Percentiles rank a stretch among this genome's conserved stretches.
These are phyloP conservation scores for Holothuria leucospilota DNA, from an alignment of 53 echinoderm and acorn worm genomes.

Conservation along the genomic window DNA sequence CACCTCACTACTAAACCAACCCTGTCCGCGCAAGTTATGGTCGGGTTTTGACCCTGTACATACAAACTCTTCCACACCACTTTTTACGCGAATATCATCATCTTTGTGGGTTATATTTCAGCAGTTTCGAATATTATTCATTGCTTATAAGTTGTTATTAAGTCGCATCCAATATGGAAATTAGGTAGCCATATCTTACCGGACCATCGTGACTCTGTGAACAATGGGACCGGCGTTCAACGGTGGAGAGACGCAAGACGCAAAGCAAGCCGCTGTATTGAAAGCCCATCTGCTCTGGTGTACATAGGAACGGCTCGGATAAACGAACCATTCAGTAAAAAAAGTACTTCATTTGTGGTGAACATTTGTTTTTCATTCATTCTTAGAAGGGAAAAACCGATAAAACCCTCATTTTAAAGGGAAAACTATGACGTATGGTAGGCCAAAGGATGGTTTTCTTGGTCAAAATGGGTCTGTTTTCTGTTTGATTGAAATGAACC, in stretches of 20 bases:
- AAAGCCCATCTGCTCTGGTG: constrained; percentile 19
- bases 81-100: no score
- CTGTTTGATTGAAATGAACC: no score
- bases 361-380: background rate
- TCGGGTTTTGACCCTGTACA: constrained; percentile 15
- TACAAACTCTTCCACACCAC: background rate
- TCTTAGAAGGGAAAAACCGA: background rate
- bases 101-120: no score
- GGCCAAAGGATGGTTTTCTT: no score
- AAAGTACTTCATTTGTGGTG: no score
- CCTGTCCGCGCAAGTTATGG: background rate
- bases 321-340: no score
- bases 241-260: constrained; percentile 8
- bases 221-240: constrained; percentile 38
- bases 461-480: no score
- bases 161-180: constrained; percentile 50
- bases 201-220: constrained; percentile 21
- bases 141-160: constrained; percentile 22
- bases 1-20: constrained; percentile 25
- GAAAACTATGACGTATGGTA: background rate
- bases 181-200: constrained; percentile 22
- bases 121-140: constrained; percentile 10
- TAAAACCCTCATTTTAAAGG: constrained; percentile 8
- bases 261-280: constrained; percentile 23
- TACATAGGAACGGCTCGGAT: no score